Base-by-base conservation (phyloP, 2,888 invertebrate species). In the Lacanobia wlatinum region DNA sequence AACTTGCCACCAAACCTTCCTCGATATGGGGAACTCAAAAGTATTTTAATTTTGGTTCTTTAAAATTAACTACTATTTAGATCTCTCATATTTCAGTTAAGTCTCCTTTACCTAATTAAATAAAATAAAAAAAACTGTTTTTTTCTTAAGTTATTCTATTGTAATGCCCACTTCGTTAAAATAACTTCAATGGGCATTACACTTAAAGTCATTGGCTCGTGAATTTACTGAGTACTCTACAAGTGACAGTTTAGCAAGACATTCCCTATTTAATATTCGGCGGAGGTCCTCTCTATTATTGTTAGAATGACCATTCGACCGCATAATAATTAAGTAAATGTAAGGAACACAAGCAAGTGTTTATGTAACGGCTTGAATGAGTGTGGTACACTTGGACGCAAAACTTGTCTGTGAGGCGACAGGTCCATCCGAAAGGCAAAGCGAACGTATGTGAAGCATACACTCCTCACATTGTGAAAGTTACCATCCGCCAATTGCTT, bases 391-490 rank as follows among this genome's bases (percentile, higher is more conserved):
- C 86, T 59, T 43, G 80, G 71, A 80, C 83, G 85, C 86, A 85
- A 92, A 94, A 94, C 93, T 90, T 80, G 94, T 94, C 90, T 89
- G 87, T 83, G 76, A 86, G 88, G 84, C 81, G 89, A 90, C 93
- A 90, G 89, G 90, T 90, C 88, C 85, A 87, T 82, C 89, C 84
- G 87, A 83, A 74, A 66, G 68, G 71, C 81, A 81, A 80, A 80
- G 74, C 76, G 75, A 75, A 61, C 76, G 69, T 82, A 77, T 82
- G 71, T 79, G 82, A 76, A 84, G 68, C 79, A 83, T 80, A 84
- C 82, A 83, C 84, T 90, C 85, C 86, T 85, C 82, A 87, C 86
- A 89, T 91, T 92, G 83, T 92, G 92, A 92, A 94, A 94, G 92
- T 91, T 86, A 85, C 62, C 88, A 88, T 90, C 87, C 78, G 84